These are phyloP conservation scores for Hepsetus odoe DNA, from an alignment of 2,113 vertebrate genomes.

Conservation along the genomic window DNA sequence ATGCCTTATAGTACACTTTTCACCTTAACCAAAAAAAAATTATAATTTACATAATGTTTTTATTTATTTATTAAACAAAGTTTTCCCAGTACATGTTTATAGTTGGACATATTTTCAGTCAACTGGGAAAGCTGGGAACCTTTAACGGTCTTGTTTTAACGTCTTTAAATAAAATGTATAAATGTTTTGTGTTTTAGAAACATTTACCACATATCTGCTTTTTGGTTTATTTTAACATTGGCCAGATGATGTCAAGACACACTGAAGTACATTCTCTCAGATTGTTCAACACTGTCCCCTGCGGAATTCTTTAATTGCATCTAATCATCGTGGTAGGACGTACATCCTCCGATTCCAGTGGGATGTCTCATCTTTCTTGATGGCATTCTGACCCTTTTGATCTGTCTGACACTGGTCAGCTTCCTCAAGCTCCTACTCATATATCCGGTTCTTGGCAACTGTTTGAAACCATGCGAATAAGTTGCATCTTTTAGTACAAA, in stretches of 20 bases:
- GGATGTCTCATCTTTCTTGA: background rate
- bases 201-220: no score
- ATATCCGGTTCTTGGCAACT: background rate
- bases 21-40: background rate
- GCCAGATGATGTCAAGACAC: no score
- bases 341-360: background rate
- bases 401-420: background rate
- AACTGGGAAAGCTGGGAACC: no score
- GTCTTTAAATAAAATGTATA: no score
- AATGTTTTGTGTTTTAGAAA: no score
- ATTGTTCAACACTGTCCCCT: no score
- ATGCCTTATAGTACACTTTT: background rate
- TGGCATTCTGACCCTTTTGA: background rate
- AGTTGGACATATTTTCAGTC: no score
- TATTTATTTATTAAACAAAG: no score
- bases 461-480: background rate
- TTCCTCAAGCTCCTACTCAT: slow-evolving; percentile 17
- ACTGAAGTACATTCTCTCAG: background rate
- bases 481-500: background rate
- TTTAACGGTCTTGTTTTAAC: no score
- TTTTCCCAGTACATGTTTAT: no score
- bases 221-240: no score
- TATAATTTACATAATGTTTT: no score
- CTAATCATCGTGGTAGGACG: background rate
- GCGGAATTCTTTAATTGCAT: background rate